Conservation (phyloP, 2,888 invertebrate genomes). For the Ernsta delagoae region DNA sequence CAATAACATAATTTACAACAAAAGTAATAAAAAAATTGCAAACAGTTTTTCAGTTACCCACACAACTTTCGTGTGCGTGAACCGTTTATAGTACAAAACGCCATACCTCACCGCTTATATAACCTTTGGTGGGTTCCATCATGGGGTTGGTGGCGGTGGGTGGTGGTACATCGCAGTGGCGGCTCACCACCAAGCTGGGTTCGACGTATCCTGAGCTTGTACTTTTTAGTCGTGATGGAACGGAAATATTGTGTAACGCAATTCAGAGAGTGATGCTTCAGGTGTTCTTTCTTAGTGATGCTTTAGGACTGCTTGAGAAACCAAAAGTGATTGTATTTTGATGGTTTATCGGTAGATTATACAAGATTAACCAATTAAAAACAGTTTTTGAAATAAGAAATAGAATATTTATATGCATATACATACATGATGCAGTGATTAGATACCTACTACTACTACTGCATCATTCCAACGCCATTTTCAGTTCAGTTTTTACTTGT, state of each 20-base stretch:
- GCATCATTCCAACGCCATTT: too few species aligned
- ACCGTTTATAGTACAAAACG: neutral
- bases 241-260: too few species aligned
- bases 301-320: constrained; percentile 8
- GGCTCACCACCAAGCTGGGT: constrained; percentile 66
- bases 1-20: too few species aligned
- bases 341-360: neutral
- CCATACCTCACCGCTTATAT: constrained; percentile 13
- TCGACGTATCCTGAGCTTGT: constrained; percentile 59
- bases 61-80: neutral
- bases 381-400: constrained; percentile 15
- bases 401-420: too few species aligned
- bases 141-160: constrained; percentile 48
- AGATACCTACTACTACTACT: too few species aligned
- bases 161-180: constrained; percentile 68
- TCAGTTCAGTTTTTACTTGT: too few species aligned
- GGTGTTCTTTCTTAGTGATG: too few species aligned
- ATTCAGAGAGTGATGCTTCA: too few species aligned
- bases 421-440: too few species aligned
- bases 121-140: constrained; percentile 24
- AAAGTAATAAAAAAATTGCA: too few species aligned
- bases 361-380: constrained; percentile 14
- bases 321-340: neutral
- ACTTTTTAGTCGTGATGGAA: constrained; percentile 25
- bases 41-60: too few species aligned